phyloP scores from a whole-genome alignment of 2,888 invertebrate species.

The Trissolcus japonicus region DNA sequence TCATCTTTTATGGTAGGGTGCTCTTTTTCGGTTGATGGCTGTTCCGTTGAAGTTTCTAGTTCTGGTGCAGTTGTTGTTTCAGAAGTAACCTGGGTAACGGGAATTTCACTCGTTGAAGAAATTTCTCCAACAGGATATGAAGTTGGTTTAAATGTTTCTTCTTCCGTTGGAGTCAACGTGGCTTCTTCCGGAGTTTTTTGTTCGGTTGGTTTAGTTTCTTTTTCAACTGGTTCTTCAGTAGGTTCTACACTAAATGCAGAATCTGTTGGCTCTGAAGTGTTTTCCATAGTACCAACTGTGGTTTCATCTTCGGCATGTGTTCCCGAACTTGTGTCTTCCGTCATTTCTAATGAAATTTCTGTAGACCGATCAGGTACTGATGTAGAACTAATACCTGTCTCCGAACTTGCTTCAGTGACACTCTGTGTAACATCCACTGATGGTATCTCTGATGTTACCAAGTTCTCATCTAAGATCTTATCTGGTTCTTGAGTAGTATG shows the following conservation, averaged over 20 bases:
- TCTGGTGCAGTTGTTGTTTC: constrained; percentile 11
- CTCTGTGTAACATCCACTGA: no score
- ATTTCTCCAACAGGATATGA: constrained; percentile 10
- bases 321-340: constrained; percentile 5
- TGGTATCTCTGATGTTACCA: no score
- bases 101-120: constrained; percentile 14
- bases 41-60: constrained; percentile 20
- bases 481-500: no score
- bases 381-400: constrained; percentile 49
- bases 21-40: constrained; percentile 41
- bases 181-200: constrained; percentile 52
- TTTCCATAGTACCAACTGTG: constrained; percentile 27
- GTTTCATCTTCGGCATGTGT: constrained; percentile 27
- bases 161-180: constrained; percentile 59
- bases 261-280: constrained; percentile 19
- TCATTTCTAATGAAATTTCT: constrained; percentile 22
- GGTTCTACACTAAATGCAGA: constrained; percentile 15
- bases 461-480: no score
- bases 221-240: constrained; percentile 10
- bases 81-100: constrained; percentile 18
- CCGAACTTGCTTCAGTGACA: no score
- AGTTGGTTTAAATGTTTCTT: constrained; percentile 44
- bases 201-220: constrained; percentile 41
- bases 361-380: constrained; percentile 29
- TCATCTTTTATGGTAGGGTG: constrained; percentile 11